Conservation (phyloP, 2,113 vertebrate genomes). For the Peromyscus polionotus region DNA sequence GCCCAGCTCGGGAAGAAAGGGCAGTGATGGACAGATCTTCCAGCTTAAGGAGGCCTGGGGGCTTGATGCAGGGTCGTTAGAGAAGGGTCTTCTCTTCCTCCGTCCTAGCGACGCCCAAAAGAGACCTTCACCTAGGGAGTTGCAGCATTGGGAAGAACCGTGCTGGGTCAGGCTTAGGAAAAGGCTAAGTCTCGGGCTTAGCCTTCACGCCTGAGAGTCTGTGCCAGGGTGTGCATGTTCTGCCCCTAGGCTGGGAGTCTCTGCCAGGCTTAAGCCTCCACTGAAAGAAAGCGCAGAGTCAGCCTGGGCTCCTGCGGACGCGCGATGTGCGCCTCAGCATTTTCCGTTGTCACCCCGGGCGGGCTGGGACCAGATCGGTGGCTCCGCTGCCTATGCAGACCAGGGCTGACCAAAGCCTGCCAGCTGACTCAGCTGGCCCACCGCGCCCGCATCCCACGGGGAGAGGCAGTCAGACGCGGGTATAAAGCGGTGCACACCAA, state of each 20-base stretch:
- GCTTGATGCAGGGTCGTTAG: neutral
- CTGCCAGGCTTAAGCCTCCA: constrained; percentile 58
- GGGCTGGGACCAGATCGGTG: constrained; percentile 65
- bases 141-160: neutral
- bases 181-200: neutral
- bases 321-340: constrained; percentile 81
- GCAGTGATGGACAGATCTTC: neutral
- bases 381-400: constrained; percentile 57
- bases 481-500: constrained; percentile 83
- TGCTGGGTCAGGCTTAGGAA: neutral
- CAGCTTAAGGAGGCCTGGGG: neutral
- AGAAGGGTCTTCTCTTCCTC: neutral
- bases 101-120: neutral
- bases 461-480: neutral
- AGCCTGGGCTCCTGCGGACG: constrained; percentile 79
- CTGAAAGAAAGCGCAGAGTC: constrained; percentile 85
- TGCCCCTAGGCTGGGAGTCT: neutral
- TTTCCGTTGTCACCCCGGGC: constrained; percentile 79
- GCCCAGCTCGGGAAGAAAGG: neutral
- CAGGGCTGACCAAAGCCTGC: neutral
- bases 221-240: neutral
- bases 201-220: neutral
- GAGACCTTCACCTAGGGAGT: neutral
- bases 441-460: neutral
- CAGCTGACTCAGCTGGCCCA: constrained; percentile 73